Evolutionary conservation across 2,113 vertebrate genomes (phyloP).

Genomic region (Thunnus maccoyii): DNA sequence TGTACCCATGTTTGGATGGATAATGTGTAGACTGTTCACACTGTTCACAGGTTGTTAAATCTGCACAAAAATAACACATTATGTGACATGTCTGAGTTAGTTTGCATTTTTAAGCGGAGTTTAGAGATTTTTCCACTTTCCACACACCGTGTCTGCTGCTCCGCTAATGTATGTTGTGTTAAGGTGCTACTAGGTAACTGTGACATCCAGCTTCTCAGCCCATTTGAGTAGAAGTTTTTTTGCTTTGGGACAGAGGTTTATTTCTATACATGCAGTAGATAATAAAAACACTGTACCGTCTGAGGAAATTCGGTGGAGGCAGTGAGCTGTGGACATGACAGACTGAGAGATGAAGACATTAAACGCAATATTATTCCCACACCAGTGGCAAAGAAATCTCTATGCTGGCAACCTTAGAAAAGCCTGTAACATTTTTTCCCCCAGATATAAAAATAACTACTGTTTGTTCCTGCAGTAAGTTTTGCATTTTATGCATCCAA

Average conservation of each 20-base stretch:
- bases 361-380: conserved; percentile 17
- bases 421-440: neutral
- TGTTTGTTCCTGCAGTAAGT: neutral
- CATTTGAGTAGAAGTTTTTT: neutral
- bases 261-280: neutral
- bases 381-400: conserved; percentile 17
- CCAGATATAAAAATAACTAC: neutral
- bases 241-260: neutral
- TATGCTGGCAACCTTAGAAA: neutral
- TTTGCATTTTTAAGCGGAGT: too few relatives aligned
- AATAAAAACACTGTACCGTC: conserved; percentile 6
- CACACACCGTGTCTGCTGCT: too few relatives aligned
- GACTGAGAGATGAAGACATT: conserved; percentile 23
- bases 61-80: too few relatives aligned
- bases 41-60: too few relatives aligned
- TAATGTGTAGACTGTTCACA: neutral
- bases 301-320: conserved; percentile 13
- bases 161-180: too few relatives aligned
- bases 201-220: neutral
- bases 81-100: too few relatives aligned
- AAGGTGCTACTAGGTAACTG: neutral
- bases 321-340: conserved; percentile 20
- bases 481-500: neutral
- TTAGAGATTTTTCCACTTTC: too few relatives aligned
- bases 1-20: neutral